Evolutionary conservation across 2,888 invertebrate species (phyloP).

Genomic region (Tetragnatha montana): DNA sequence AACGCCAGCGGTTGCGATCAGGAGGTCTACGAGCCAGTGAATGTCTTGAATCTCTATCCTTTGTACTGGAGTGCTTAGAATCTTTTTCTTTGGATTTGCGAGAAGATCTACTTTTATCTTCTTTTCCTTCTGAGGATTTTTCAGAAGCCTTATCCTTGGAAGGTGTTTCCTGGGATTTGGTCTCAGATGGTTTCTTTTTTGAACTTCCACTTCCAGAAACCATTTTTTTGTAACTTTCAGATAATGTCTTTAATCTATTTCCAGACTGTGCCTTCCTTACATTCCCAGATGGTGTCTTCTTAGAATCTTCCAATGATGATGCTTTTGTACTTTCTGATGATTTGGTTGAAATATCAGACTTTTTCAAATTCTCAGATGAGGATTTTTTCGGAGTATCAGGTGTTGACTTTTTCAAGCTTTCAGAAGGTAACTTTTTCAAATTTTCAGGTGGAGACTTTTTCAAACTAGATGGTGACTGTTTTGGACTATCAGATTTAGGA

Average conservation of each 20-base stretch:
- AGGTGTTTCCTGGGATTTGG: constrained; percentile 1
- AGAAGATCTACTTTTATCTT: constrained; percentile 16
- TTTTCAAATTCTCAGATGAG: too few relatives aligned
- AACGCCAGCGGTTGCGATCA: not conserved
- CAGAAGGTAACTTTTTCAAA: too few relatives aligned
- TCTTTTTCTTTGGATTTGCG: constrained; percentile 20
- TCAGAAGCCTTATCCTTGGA: constrained; percentile 7
- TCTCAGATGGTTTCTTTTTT: not conserved
- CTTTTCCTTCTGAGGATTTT: not conserved
- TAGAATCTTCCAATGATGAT: not conserved
- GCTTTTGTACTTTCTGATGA: not conserved
- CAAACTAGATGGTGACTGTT: too few relatives aligned
- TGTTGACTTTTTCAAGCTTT: too few relatives aligned
- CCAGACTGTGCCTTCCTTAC: not conserved
- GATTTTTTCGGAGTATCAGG: too few relatives aligned
- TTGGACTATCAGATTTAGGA: too few relatives aligned
- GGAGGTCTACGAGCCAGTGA: not conserved
- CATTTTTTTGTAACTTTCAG: too few relatives aligned
- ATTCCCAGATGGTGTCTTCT: not conserved
- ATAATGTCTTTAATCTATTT: too few relatives aligned
- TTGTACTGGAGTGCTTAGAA: not conserved
- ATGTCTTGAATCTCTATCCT: not conserved
- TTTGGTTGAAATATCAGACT: not conserved
- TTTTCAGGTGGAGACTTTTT: too few relatives aligned
- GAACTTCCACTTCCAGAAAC: not conserved